Evolutionary conservation across 2,797 vertebrate species (phyloP).

Genomic region (Oophaga sylvatica): DNA sequence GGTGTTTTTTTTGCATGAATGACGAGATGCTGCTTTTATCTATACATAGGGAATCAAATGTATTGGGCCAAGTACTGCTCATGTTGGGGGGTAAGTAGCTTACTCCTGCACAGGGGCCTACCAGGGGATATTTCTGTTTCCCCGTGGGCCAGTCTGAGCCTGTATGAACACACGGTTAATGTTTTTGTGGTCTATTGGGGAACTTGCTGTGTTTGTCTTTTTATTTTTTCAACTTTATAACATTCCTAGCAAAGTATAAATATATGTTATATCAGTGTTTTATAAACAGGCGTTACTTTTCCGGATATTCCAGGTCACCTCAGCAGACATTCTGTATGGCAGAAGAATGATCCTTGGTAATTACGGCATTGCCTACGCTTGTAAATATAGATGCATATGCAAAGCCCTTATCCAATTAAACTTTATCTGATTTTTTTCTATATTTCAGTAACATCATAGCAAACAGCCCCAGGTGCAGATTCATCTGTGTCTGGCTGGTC

Average conservation of each 20-base stretch:
- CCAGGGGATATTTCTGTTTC: too few relatives aligned
- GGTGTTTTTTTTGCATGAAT: too few relatives aligned
- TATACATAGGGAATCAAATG: too few relatives aligned
- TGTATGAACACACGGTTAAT: background rate
- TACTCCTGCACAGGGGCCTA: too few relatives aligned
- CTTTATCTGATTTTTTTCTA: background rate
- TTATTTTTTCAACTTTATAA: background rate
- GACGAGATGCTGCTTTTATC: too few relatives aligned
- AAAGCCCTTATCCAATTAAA: background rate
- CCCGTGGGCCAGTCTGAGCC: too few relatives aligned
- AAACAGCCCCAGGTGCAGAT: constrained; percentile 5
- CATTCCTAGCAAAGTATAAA: background rate
- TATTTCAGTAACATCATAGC: background rate
- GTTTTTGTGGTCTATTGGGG: background rate
- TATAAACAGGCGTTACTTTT: background rate
- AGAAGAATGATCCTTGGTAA: background rate
- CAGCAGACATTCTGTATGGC: too few relatives aligned
- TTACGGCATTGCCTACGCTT: background rate
- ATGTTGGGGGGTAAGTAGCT: too few relatives aligned
- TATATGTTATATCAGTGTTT: background rate
- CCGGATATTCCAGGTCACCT: background rate
- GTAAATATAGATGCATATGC: background rate
- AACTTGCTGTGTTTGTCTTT: background rate
- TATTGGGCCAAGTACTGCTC: too few relatives aligned
- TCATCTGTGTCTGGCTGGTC: constrained; percentile 19